phyloP scores from a whole-genome alignment of 2,888 invertebrate genomes.

The Brachyptera risi region DNA sequence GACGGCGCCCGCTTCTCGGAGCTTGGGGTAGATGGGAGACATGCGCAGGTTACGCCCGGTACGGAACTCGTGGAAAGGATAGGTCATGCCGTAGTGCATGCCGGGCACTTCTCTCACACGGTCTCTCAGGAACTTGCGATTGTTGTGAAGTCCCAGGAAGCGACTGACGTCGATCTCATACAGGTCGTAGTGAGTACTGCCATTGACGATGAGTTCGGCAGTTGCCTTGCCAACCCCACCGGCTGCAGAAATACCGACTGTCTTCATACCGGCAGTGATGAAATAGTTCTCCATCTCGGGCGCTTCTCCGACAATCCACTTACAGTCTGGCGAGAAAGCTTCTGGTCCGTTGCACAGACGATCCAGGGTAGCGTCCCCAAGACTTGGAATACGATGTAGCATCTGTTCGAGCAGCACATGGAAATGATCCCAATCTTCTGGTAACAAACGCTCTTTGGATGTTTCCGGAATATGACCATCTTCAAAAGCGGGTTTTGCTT shows the following conservation, averaged over 20 bases:
- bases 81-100: slow-evolving; percentile 74
- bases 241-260: slow-evolving; percentile 90
- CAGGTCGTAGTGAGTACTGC: slow-evolving; percentile 76
- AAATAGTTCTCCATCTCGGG: slow-evolving; percentile 90
- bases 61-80: slow-evolving; percentile 81
- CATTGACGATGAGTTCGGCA: slow-evolving; percentile 81
- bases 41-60: slow-evolving; percentile 86
- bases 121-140: slow-evolving; percentile 85
- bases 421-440: slow-evolving; percentile 97
- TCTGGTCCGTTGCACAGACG: slow-evolving; percentile 86
- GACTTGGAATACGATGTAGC: slow-evolving; percentile 73
- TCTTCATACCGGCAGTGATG: slow-evolving; percentile 94
- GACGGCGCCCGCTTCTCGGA: slow-evolving; percentile 86
- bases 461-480: slow-evolving; percentile 61
- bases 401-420: slow-evolving; percentile 82
- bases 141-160: slow-evolving; percentile 91
- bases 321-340: slow-evolving; percentile 95
- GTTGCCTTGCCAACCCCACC: slow-evolving; percentile 92
- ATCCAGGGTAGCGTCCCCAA: slow-evolving; percentile 71
- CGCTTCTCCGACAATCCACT: slow-evolving; percentile 91
- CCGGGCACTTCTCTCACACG: slow-evolving; percentile 91
- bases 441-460: slow-evolving; percentile 61
- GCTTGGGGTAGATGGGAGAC: slow-evolving; percentile 91
- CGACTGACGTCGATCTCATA: slow-evolving; percentile 86
- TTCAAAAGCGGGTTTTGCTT: slow-evolving; percentile 86